Evolutionary conservation across 2,888 invertebrate species (phyloP).

Genomic region (Stenchaetothrips biformis): DNA sequence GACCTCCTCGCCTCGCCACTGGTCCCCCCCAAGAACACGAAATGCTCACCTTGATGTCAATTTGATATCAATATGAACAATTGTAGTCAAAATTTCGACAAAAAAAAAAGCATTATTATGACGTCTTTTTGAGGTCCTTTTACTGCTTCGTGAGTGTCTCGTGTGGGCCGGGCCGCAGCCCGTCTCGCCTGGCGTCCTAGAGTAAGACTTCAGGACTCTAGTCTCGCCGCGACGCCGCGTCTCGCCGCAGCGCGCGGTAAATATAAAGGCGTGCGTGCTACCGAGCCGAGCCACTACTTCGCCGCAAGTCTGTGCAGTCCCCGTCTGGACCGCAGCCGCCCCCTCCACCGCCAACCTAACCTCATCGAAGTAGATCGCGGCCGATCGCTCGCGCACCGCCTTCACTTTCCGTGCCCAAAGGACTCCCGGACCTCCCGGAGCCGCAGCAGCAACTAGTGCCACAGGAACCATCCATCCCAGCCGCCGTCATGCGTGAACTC

Average conservation of each 20-base stretch:
- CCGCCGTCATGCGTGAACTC: slow-evolving; percentile 14
- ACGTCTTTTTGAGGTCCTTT: too few species aligned
- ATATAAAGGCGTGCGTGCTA: background rate
- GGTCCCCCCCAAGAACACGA: too few species aligned
- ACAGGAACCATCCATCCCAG: background rate
- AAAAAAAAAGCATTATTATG: too few species aligned
- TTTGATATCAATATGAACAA: too few species aligned
- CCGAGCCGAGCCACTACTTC: background rate
- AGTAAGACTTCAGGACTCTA: too few species aligned
- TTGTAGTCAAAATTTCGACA: too few species aligned
- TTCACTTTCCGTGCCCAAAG: background rate
- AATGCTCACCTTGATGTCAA: too few species aligned
- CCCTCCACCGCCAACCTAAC: background rate
- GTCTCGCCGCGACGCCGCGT: background rate
- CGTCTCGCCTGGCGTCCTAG: too few species aligned
- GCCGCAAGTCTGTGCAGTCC: background rate
- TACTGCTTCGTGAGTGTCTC: too few species aligned
- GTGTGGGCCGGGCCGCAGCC: background rate
- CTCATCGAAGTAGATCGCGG: background rate
- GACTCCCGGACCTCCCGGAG: too few species aligned
- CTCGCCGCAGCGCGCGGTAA: background rate
- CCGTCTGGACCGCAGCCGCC: background rate
- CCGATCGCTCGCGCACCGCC: too few species aligned
- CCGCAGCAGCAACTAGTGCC: background rate
- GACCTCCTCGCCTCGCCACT: too few species aligned